Percentiles rank a stretch among this genome's conserved stretches.
These are phyloP conservation scores for Atethmia centrago DNA, from an alignment of 2,888 invertebrate genomes.

Conservation along the genomic window DNA sequence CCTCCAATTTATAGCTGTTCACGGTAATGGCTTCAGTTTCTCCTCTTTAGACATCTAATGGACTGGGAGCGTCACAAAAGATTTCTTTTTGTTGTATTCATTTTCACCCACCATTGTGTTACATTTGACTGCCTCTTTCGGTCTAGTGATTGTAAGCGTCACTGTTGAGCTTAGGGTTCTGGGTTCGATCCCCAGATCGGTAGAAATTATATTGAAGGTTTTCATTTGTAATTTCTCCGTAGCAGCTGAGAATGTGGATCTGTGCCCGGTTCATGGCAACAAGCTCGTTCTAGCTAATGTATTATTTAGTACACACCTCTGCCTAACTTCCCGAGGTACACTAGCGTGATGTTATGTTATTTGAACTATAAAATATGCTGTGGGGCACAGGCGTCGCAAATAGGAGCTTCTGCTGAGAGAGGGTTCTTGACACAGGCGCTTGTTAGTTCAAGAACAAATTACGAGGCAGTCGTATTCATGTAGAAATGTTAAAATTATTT, in stretches of 20 bases:
- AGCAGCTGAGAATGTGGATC: background rate
- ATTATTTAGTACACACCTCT: background rate
- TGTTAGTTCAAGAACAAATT: conserved; percentile 76
- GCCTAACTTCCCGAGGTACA: no score
- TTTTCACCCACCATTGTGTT: background rate
- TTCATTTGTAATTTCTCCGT: background rate
- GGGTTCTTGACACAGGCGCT: conserved; percentile 78
- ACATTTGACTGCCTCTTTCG: background rate
- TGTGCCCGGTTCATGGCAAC: background rate
- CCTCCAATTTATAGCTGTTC: conserved; percentile 19
- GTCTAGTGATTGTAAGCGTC: background rate
- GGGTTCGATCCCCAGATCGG: background rate
- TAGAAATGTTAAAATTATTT: background rate
- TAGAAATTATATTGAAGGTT: background rate
- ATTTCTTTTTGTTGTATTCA: conserved; percentile 28
- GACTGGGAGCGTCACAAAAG: background rate
- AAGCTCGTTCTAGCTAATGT: no score
- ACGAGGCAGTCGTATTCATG: conserved; percentile 17
- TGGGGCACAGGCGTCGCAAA: conserved; percentile 77
- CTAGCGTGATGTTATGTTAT: background rate
- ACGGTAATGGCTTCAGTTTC: conserved; percentile 27
- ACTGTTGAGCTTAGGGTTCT: background rate
- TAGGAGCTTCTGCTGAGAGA: conserved; percentile 74
- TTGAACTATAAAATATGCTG: conserved; percentile 66
- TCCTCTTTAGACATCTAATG: conserved; percentile 9